Base-by-base conservation (phyloP, 23 tunicate species). In the Styela clava region DNA sequence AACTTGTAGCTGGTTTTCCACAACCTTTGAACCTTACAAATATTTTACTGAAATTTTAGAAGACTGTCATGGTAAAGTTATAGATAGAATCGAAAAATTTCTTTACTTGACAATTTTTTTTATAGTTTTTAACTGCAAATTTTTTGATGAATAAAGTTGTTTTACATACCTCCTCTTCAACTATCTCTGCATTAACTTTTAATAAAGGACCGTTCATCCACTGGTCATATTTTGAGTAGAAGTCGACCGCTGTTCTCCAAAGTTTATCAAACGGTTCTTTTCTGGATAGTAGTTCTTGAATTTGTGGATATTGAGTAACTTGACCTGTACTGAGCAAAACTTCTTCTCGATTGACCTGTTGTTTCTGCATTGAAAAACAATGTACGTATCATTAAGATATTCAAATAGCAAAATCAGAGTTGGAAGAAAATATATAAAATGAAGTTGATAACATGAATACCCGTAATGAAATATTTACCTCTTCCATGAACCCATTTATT, bases 1-100 rank as follows among this genome's bases (percentile, higher is more conserved):
- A 91, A 52, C 65, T 91, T 91, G 90, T 91, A 91, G 63, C 97
- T 91, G 31, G 97, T 86, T 83, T 91, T 91, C 97, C 97, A 91
- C 56, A 91, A 68, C 9, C 82, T 85, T 82, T 85, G 85, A 9
- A 91, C 82, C 97, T 91, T 21, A 19, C 22, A 37, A 76, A 52
- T n/a, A n/a, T n/a, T n/a, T n/a, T n/a, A n/a, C n/a, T n/a, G n/a
- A 67, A 28, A 12, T 44, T 44, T 44, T 44, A 7, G 56, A 5
- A 44, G 12, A 44, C 7, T 12, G 12, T 44, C 12, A 44, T 44
- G 56, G 9, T 5, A 44, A 5, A 12, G 9, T 44, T 44, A 7
- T 12, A 44, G 12, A 12, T 12, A 44, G 56, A 44, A 5, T 44
- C 56, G 56, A 44, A 44, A 44, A 5, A 12, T 44, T 12, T 44